A percentile compares a stretch with the other conserved stretches of the same genome.
Conservation (phyloP, 2,888 invertebrate species). For the Netelia inedita region DNA sequence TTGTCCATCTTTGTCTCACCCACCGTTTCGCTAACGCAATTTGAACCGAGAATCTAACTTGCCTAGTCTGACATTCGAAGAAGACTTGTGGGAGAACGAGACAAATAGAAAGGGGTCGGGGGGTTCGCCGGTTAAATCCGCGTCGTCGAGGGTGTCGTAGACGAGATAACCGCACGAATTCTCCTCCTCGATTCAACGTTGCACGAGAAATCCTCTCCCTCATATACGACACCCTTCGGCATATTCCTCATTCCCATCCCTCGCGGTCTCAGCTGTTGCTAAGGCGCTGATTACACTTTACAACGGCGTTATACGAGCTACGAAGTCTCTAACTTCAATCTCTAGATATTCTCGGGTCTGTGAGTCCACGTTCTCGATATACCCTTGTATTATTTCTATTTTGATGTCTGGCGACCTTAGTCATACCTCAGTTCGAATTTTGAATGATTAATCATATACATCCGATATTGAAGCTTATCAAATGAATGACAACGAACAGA, state of each 20-base stretch:
- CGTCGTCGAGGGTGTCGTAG: slow-evolving; percentile 67
- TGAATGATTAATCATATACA: not conserved
- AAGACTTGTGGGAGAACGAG: slow-evolving; percentile 12
- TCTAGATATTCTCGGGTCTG: not conserved
- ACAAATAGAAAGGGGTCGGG: not conserved
- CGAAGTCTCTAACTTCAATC: slow-evolving; percentile 44
- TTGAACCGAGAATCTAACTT: slow-evolving; percentile 42
- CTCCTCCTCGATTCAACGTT: slow-evolving; percentile 51
- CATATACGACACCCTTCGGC: slow-evolving; percentile 62
- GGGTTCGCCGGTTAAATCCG: slow-evolving; percentile 40
- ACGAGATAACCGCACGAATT: slow-evolving; percentile 66
- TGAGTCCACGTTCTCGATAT: slow-evolving; percentile 6
- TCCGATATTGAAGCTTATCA: not conserved
- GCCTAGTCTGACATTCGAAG: slow-evolving; percentile 26
- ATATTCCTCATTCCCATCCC: slow-evolving; percentile 57
- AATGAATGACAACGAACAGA: no score
- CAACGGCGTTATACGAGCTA: slow-evolving; percentile 47
- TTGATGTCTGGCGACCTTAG: not conserved
- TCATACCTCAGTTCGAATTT: not conserved
- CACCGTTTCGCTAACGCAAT: slow-evolving; percentile 34
- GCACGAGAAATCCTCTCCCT: slow-evolving; percentile 38
- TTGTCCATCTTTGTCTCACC: not conserved
- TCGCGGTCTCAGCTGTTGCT: slow-evolving; percentile 68
- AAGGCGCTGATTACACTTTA: slow-evolving; percentile 68
- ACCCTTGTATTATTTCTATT: slow-evolving; percentile 14